Conservation (phyloP, 1,140 invertebrate species). For the Macrostomum lignano region DNA sequence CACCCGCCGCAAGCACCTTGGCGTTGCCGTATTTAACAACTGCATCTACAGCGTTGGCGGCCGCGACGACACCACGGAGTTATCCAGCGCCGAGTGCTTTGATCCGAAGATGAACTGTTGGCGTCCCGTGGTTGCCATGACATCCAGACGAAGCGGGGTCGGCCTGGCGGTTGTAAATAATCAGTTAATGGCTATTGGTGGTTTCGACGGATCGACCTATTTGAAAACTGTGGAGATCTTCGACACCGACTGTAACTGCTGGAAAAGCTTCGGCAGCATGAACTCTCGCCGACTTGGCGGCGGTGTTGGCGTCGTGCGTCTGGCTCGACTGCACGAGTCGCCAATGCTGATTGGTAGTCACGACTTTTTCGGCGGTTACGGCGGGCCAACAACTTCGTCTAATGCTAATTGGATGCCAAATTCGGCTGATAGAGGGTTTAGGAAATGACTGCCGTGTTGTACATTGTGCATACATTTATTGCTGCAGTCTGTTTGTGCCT, state of each 20-base stretch:
- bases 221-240: constrained; percentile 92
- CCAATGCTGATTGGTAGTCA: too few species aligned
- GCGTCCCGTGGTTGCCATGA: constrained; percentile 95
- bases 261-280: constrained; percentile 83
- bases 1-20: constrained; percentile 78
- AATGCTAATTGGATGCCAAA: too few species aligned
- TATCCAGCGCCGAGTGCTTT: constrained; percentile 74
- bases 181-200: constrained; percentile 49
- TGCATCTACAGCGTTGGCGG: constrained; percentile 59
- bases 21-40: constrained; percentile 89
- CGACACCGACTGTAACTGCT: constrained; percentile 78
- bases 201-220: constrained; percentile 88
- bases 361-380: too few species aligned
- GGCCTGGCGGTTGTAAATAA: constrained; percentile 87
- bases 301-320: constrained; percentile 71
- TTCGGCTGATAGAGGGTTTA: too few species aligned
- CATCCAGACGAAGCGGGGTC: constrained; percentile 71
- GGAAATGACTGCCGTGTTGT: too few species aligned
- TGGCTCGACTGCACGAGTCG: too few species aligned
- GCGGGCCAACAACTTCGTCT: too few species aligned
- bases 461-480: too few species aligned
- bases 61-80: constrained; percentile 78
- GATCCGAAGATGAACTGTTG: constrained; percentile 79
- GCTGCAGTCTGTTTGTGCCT: too few species aligned
- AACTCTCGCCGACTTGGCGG: constrained; percentile 81